Conservation (phyloP, 2,888 invertebrate species). For the Limnephilus marmoratus region DNA sequence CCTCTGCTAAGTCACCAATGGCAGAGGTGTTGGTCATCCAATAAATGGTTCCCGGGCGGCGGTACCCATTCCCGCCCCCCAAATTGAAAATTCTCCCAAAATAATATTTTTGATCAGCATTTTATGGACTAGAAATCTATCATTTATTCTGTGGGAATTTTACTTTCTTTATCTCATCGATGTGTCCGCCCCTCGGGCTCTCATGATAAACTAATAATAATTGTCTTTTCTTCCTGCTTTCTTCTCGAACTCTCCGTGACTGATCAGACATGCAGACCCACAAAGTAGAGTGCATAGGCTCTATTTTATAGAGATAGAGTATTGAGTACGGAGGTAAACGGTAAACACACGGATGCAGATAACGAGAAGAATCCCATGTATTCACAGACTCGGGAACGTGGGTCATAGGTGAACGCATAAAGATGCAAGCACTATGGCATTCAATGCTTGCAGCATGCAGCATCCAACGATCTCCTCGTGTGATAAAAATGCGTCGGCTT, state of each 20-base stretch:
- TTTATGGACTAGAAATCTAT: background rate
- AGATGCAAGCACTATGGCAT: background rate
- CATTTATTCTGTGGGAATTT: background rate
- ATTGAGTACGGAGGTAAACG: background rate
- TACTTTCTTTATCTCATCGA: background rate
- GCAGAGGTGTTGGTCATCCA: too few relatives aligned
- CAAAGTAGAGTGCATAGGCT: background rate
- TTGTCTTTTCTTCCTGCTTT: background rate
- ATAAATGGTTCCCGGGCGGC: too few relatives aligned
- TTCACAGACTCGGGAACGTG: background rate
- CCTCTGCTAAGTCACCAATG: too few relatives aligned
- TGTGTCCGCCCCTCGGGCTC: background rate
- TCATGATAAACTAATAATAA: background rate
- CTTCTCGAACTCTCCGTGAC: background rate
- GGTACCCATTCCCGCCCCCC: too few relatives aligned
- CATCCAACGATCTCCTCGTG: background rate
- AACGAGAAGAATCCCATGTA: background rate
- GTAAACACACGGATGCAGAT: constrained; percentile 2
- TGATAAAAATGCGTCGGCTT: background rate
- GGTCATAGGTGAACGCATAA: background rate
- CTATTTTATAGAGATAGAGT: background rate
- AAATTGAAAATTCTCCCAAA: too few relatives aligned
- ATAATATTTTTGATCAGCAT: background rate
- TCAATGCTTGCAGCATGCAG: background rate
- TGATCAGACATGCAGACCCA: background rate